A percentile compares a stretch with the other conserved stretches of the same genome.
These are phyloP conservation scores for Bolborhynchus lineola DNA, from an alignment of 2,113 vertebrate genomes.

Conservation along the genomic window DNA sequence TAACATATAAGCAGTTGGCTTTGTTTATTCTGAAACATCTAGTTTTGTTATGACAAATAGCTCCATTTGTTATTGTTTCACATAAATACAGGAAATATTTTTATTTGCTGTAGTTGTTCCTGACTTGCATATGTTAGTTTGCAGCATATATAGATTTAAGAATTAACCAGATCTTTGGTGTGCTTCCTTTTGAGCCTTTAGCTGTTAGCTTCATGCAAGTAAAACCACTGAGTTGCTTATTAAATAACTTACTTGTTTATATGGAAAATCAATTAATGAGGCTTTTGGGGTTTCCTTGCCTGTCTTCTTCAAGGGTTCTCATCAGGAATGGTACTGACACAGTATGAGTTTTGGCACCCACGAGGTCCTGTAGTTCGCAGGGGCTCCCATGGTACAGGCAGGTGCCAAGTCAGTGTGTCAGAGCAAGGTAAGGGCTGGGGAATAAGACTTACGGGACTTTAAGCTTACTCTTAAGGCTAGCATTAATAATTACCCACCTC, in stretches of 20 bases:
- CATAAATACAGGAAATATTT: background rate
- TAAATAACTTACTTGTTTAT: conserved; percentile 73
- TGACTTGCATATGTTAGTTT: background rate
- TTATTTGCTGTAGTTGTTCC: background rate
- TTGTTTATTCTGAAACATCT: background rate
- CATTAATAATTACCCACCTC: background rate
- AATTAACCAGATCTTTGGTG: conserved; percentile 51
- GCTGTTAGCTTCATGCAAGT: conserved; percentile 54
- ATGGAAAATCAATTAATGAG: conserved; percentile 70
- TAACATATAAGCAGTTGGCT: background rate
- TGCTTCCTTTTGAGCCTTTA: conserved; percentile 57
- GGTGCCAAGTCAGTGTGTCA: background rate
- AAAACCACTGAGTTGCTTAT: conserved; percentile 62
- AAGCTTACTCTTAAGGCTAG: background rate
- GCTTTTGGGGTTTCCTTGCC: conserved; percentile 62
- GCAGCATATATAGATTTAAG: conserved; percentile 19
- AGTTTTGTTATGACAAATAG: background rate
- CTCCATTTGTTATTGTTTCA: conserved; percentile 3
- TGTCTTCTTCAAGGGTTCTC: conserved; percentile 58
- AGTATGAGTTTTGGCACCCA: conserved; percentile 11
- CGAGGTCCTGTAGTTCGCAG: background rate
- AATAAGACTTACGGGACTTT: background rate
- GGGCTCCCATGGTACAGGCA: background rate
- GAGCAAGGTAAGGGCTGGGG: background rate
- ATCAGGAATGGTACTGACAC: conserved; percentile 19